Base-by-base conservation (phyloP, 2,113 vertebrate genomes). In the Notarius quadriscutis region DNA sequence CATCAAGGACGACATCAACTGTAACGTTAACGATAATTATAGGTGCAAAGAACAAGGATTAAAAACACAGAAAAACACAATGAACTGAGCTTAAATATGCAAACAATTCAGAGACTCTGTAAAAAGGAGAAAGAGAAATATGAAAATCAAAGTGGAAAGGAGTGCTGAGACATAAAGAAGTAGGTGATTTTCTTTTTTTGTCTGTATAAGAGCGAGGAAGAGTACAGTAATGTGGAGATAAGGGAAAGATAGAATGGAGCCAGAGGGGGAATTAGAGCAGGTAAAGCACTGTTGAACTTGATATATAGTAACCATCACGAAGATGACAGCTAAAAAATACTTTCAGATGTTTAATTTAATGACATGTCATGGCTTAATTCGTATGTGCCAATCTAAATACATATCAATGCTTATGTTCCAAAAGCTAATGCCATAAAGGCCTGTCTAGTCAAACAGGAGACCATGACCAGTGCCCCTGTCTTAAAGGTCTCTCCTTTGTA, bases 61-160 rank as follows among this genome's bases (percentile, higher is more conserved):
- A 89, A 92, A 91, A 92, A 90, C 93, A 93, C 92, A 89, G 34
- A 81, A 91, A 90, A 93, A 92, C 93, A 93, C 90, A 91, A 93
- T 89, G 91, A 93, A 91, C 87, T 53, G 55, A 88, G 93, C 93
- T 95, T 94, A 95, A 96, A 95, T 95, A 95, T 89, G 94, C 92
- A 94, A 95, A 95, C 91, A 91, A 95, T 94, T 94, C 92, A 94
- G 92, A 94, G 91, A 88, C 90, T 90, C 90, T 87, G 87, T 93
- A 91, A 91, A 94, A 94, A 93, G 87, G 62, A 86, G 92, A 89
- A 94, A 91, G 83, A 88, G 88, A 93, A 94, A 92, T 65, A 75
- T 90, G 80, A 87, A 87, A 65, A 86, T 86, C 58, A 85, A 84
- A 89, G 57, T 74, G 80, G 55, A 88, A 88, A 89, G 84, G 79